A percentile compares a stretch with the other conserved stretches of the same genome.
These are phyloP conservation scores for Hormaphis cornu DNA, from an alignment of 1,140 invertebrate species.

Conservation along the genomic window DNA sequence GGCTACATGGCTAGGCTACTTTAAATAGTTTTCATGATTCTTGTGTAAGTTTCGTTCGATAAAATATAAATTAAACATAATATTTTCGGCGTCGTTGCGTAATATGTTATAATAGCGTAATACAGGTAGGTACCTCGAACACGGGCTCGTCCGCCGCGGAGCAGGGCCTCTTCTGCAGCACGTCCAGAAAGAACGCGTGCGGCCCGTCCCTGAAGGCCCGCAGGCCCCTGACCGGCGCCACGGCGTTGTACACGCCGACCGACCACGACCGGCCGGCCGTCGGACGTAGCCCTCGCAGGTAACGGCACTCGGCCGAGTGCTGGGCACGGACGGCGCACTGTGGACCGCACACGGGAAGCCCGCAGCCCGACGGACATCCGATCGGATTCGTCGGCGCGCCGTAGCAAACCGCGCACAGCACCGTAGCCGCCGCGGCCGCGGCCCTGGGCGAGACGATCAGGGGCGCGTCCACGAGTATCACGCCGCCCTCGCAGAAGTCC, in stretches of 20 bases:
- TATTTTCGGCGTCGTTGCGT: no score
- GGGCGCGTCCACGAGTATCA: conserved; percentile 57
- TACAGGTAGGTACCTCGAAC: neutral
- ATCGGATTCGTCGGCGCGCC: conserved; percentile 44
- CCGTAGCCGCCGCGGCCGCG: neutral
- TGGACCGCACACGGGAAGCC: conserved; percentile 50
- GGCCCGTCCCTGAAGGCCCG: neutral
- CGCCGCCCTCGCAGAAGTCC: conserved; percentile 53
- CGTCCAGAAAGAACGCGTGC: neutral
- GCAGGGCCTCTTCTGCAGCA: neutral
- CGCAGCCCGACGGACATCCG: conserved; percentile 50
- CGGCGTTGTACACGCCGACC: neutral
- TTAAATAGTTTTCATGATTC: no score
- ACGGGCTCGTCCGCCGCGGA: neutral
- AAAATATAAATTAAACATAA: no score
- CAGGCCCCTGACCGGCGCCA: neutral
- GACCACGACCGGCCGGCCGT: neutral
- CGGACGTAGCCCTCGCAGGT: conserved; percentile 44
- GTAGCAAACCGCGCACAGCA: conserved; percentile 32
- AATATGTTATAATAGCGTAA: no score
- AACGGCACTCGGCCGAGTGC: conserved; percentile 52
- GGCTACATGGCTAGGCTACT: no score
- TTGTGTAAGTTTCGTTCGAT: no score
- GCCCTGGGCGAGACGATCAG: conserved; percentile 48
- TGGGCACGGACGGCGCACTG: conserved; percentile 47